These are phyloP conservation scores for Yoshiicerus persimilis DNA, from an alignment of 1,140 invertebrate species.

Conservation along the genomic window DNA sequence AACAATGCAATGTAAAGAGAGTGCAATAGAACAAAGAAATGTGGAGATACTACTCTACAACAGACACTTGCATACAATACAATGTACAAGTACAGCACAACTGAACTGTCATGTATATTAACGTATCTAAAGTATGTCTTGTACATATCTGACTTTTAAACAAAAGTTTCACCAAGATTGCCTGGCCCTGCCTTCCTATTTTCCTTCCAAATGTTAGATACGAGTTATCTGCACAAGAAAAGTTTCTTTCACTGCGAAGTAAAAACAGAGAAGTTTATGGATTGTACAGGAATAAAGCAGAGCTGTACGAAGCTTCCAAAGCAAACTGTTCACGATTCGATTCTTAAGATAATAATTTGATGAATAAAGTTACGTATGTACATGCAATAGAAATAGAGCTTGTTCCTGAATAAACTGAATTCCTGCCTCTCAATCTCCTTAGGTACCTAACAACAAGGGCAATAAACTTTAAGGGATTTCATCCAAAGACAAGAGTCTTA, in stretches of 20 bases:
- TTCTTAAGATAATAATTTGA: slow-evolving; percentile 7
- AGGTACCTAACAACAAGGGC: background rate
- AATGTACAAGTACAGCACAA: no score
- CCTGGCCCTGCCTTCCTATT: background rate
- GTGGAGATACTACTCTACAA: no score
- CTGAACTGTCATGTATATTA: no score
- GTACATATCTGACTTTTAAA: background rate
- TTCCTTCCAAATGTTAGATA: no score
- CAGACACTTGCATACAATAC: no score
- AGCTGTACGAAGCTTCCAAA: background rate
- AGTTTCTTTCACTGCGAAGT: background rate
- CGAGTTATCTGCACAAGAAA: background rate
- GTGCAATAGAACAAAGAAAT: background rate
- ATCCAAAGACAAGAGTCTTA: background rate
- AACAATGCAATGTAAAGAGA: background rate
- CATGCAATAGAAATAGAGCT: background rate
- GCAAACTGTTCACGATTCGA: background rate
- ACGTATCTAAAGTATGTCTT: no score
- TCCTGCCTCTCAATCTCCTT: background rate
- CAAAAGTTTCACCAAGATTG: background rate
- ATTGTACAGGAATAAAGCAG: background rate
- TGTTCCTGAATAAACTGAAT: background rate
- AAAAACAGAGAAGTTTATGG: background rate
- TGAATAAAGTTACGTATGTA: background rate
- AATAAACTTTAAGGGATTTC: background rate